Evolutionary conservation across 2,113 vertebrate species (phyloP).

Genomic region (Rynchops niger): DNA sequence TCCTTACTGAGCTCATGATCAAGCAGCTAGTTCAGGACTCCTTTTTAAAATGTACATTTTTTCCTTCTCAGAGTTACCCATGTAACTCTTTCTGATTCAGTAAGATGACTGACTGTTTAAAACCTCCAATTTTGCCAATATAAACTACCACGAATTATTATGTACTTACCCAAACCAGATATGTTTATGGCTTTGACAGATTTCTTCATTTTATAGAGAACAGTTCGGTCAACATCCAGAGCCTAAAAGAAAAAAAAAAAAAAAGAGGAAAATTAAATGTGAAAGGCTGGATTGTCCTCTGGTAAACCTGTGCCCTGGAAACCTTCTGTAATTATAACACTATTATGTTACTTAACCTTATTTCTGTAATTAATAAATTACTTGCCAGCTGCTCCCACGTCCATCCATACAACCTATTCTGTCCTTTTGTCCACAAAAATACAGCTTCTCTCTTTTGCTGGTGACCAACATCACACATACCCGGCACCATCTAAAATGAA

Average conservation of each 20-base stretch:
- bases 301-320: background rate
- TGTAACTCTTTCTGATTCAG: background rate
- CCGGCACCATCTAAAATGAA: background rate
- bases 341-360: background rate
- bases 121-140: background rate
- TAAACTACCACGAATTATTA: background rate
- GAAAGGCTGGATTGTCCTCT: background rate
- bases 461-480: background rate
- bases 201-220: slow-evolving; percentile 99
- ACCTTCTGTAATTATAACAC: background rate
- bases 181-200: slow-evolving; percentile 97
- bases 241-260: slow-evolving; percentile 80
- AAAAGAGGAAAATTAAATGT: background rate
- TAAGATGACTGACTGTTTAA: background rate
- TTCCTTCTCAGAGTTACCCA: background rate
- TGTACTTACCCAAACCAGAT: slow-evolving; percentile 92
- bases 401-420: background rate
- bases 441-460: background rate
- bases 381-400: background rate
- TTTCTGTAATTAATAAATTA: background rate
- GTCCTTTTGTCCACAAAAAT: background rate
- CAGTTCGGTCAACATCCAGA: slow-evolving; percentile 94
- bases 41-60: background rate
- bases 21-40: background rate
- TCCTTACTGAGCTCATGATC: background rate